phyloP scores from a whole-genome alignment of 2,113 vertebrate species.

The Cyprinodon tularosa region DNA sequence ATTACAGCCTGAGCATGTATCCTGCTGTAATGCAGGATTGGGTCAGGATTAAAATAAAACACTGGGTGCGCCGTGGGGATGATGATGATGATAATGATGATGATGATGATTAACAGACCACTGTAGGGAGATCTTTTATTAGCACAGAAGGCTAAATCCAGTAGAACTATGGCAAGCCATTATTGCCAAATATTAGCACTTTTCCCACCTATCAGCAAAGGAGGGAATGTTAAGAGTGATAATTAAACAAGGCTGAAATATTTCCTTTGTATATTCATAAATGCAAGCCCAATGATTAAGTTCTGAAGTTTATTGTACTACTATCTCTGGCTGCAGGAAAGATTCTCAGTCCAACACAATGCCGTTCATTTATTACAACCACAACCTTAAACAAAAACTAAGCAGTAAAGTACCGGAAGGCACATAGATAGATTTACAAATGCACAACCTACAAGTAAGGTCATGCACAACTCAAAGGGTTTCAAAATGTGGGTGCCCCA shows the following conservation, averaged over 20 bases:
- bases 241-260: neutral
- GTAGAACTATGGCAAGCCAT: constrained; percentile 4
- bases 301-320: neutral
- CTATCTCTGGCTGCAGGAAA: neutral
- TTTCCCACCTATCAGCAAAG: neutral
- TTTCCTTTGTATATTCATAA: neutral
- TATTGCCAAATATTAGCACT: neutral
- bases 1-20: constrained; percentile 49
- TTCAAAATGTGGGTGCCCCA: neutral
- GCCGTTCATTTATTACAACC: neutral
- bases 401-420: neutral
- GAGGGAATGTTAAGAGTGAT: neutral
- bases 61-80: constrained; percentile 57
- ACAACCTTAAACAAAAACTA: neutral
- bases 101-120: constrained; percentile 63
- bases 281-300: neutral
- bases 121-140: constrained; percentile 41
- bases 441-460: neutral
- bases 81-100: constrained; percentile 41
- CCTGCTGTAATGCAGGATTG: constrained; percentile 49
- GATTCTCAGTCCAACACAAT: neutral
- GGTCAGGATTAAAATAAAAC: constrained; percentile 63
- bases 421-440: neutral
- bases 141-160: constrained; percentile 39
- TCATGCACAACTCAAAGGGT: neutral